Evolutionary conservation across 2,888 invertebrate species (phyloP), one percentile per base, ranked within the genome.

Genomic region (Tillus elongatus): DNA sequence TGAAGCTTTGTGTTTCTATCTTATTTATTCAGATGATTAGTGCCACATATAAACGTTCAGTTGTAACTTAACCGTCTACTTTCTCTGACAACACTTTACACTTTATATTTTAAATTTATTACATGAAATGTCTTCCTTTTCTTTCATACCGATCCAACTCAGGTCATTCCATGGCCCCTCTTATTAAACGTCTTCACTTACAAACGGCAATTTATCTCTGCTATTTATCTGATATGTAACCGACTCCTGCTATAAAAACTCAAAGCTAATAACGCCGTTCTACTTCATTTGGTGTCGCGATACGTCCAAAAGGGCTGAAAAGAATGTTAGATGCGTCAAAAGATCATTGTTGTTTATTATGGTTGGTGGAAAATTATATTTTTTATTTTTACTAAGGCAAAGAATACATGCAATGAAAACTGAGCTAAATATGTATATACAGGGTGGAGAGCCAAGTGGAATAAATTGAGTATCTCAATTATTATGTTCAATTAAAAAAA

Each of bases 81-180:
- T n/a, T n/a, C n/a, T n/a, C n/a, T n/a, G n/a, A n/a, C n/a, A n/a
- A 19, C 6, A 52, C 47, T 51, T 44, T 52, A 51, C 51, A 58
- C 56, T 58, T 58, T 58, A 54, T 58, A 57, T 56, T 55, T 56
- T 53, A 52, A 56, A 57, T 57, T 58, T 57, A 58, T 56, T 46
- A 41, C 44, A 6, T 45, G 46, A 48, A 47, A 38, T 41, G 44
- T 44, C 43, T 53, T 47, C 47, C 47, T 52, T 49, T 48, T 46
- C 52, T 55, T 55, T 51, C 48, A 19, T 47, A 47, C 30, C 41
- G 33, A 40, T 36, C 43, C 46, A 45, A 46, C 43, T 36, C 36
- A 44, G 47, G 50, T 47, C 49, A 49, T 49, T 52, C n/a, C 6
- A n/a, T 19, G 6, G 6, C 24, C 6, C 6, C 24, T 19, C 24